Conservation (phyloP, 2,113 vertebrate species). For the Hippocampus abdominalis region DNA sequence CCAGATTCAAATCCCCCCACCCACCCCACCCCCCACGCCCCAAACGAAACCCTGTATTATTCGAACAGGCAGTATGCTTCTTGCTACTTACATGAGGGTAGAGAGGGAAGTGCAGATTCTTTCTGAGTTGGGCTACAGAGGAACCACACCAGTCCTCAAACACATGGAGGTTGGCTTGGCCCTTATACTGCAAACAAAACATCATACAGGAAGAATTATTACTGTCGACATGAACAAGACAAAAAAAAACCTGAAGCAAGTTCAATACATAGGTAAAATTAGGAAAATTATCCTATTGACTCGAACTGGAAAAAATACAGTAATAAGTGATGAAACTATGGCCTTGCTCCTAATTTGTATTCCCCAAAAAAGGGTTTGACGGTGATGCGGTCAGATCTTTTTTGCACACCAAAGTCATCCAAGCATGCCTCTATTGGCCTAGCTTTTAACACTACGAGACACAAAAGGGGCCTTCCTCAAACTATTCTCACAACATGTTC, state of each 20-base stretch:
- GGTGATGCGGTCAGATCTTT: neutral
- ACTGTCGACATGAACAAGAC: constrained; percentile 3
- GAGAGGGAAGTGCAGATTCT: constrained; percentile 94
- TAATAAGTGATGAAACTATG: too few relatives aligned
- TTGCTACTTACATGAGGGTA: constrained; percentile 89
- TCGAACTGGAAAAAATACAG: too few relatives aligned
- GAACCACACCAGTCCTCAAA: constrained; percentile 98
- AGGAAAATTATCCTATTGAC: neutral
- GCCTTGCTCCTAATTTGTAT: neutral
- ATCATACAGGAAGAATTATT: constrained; percentile 28
- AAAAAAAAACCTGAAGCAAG: neutral
- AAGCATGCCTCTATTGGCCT: neutral
- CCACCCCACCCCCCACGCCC: accelerated
- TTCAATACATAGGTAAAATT: neutral
- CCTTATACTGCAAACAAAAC: constrained; percentile 81
- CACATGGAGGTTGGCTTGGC: constrained; percentile 92
- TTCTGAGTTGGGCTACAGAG: constrained; percentile 83
- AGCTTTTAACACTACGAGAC: neutral
- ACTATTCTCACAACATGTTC: too few relatives aligned
- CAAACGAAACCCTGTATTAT: neutral
- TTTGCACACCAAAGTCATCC: neutral
- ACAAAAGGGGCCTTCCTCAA: too few relatives aligned
- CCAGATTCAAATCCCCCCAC: too few relatives aligned
- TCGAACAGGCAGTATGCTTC: neutral
- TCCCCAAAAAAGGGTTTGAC: neutral